phyloP scores from a whole-genome alignment of 2,888 invertebrate genomes.

The Xanthorhoe spadicearia region DNA sequence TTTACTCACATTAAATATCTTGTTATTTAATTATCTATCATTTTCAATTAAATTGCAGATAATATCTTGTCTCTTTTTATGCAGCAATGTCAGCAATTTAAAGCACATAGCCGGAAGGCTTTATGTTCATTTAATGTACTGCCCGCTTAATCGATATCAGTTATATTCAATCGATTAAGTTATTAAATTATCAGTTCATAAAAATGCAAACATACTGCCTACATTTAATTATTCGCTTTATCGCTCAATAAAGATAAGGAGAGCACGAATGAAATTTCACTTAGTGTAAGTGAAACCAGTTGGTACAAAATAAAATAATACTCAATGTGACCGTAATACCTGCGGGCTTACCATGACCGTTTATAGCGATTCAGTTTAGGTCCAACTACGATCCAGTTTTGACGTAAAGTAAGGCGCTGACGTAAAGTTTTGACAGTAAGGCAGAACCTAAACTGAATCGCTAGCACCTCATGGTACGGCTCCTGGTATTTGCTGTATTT shows the following conservation, averaged over 20 bases:
- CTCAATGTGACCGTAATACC: slow-evolving; percentile 36
- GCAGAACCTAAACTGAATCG: no score
- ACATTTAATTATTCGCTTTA: slow-evolving; percentile 52
- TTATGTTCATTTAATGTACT: slow-evolving; percentile 31
- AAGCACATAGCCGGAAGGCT: slow-evolving; percentile 29
- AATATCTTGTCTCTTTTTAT: not conserved
- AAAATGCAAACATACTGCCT: slow-evolving; percentile 47
- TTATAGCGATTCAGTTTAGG: no score
- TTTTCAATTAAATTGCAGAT: not conserved
- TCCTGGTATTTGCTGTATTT: slow-evolving; percentile 25
- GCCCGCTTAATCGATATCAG: slow-evolving; percentile 32
- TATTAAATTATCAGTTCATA: slow-evolving; percentile 55
- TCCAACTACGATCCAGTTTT: no score
- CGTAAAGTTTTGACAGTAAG: no score
- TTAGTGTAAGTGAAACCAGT: slow-evolving; percentile 38
- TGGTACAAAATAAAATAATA: slow-evolving; percentile 20
- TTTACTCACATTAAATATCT: not conserved
- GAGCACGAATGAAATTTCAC: slow-evolving; percentile 58
- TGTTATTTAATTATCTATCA: not conserved
- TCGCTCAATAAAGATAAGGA: slow-evolving; percentile 48
- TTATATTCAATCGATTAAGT: slow-evolving; percentile 50
- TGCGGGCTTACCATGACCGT: no score
- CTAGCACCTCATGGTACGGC: no score
- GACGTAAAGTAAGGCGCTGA: no score
- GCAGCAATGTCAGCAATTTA: slow-evolving; percentile 1